These are phyloP conservation scores for Babylonia areolata DNA, from an alignment of 1,140 invertebrate genomes.

Conservation along the genomic window DNA sequence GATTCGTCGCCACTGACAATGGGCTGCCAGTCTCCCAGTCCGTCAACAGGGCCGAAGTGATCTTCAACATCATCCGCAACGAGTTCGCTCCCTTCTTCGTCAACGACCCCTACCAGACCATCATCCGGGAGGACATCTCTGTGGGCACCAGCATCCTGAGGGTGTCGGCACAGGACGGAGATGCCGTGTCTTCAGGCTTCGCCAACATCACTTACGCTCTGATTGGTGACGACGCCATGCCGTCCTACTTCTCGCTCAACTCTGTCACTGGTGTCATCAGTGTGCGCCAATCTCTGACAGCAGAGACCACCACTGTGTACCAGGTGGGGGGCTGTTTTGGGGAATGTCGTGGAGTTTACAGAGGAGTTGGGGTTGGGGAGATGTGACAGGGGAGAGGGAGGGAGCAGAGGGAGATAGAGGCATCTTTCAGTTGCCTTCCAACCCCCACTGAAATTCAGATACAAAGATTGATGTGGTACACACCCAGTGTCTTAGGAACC, in stretches of 20 bases:
- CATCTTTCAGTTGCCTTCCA: too few relatives aligned
- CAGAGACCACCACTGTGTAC: constrained; percentile 52
- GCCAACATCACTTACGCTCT: constrained; percentile 54
- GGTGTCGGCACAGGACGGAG: constrained; percentile 62
- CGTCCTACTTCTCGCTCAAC: constrained; percentile 57
- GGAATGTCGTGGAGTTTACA: too few relatives aligned
- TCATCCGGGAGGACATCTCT: constrained; percentile 53
- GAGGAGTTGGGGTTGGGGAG: too few relatives aligned
- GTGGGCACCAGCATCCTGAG: constrained; percentile 50
- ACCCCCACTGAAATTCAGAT: too few relatives aligned
- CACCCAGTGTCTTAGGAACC: too few relatives aligned
- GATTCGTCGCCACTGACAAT: constrained; percentile 54
- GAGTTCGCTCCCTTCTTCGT: constrained; percentile 58
- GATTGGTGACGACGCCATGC: constrained; percentile 62
- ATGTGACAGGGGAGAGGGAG: too few relatives aligned
- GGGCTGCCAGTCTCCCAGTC: constrained; percentile 51
- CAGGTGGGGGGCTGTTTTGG: constrained; percentile 43
- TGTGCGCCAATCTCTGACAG: constrained; percentile 39
- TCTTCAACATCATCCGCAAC: constrained; percentile 61
- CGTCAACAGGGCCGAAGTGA: constrained; percentile 48
- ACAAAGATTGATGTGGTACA: too few relatives aligned
- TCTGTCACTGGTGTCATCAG: constrained; percentile 49
- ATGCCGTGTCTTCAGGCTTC: constrained; percentile 47
- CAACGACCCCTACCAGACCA: constrained; percentile 45
- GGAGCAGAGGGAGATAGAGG: too few relatives aligned